Percentiles rank a stretch among this genome's conserved stretches.
Evolutionary conservation across 2,113 vertebrate genomes (phyloP).

Genomic region (Larimichthys crocea): DNA sequence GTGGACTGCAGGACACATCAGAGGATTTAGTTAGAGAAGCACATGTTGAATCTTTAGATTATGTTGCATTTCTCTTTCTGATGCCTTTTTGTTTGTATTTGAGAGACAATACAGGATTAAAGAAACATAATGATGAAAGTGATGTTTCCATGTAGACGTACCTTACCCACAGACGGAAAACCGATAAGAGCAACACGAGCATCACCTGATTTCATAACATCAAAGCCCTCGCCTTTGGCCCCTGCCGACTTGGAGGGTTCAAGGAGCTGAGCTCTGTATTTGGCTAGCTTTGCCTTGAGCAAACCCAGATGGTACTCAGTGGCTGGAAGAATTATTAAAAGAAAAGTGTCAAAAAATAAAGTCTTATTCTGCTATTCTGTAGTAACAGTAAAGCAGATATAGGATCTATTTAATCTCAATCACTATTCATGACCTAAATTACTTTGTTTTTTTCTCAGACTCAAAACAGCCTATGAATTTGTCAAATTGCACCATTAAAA

Average conservation of each 20-base stretch:
- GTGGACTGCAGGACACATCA: slow-evolving; percentile 89
- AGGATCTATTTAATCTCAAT: no score
- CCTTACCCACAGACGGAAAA: slow-evolving; percentile 99
- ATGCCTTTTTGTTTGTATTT: not conserved
- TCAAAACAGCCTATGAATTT: no score
- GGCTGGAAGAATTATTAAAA: slow-evolving; percentile 80
- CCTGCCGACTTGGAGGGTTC: slow-evolving; percentile 94
- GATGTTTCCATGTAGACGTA: slow-evolving; percentile 77
- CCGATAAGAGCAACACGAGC: slow-evolving; percentile 97
- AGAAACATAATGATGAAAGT: no score
- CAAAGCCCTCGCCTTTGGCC: slow-evolving; percentile 96
- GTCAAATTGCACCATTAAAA: no score
- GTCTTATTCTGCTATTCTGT: not conserved
- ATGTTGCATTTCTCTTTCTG: not conserved
- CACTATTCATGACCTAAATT: no score
- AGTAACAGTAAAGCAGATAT: no score
- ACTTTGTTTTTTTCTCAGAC: no score
- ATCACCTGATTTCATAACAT: slow-evolving; percentile 99
- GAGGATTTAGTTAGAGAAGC: not conserved
- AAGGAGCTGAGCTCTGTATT: slow-evolving; percentile 95
- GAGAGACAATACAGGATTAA: no score
- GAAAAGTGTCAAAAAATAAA: not conserved
- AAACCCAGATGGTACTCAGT: slow-evolving; percentile 98
- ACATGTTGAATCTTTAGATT: not conserved
- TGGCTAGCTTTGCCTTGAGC: slow-evolving; percentile 97